Conservation (phyloP, 1,140 invertebrate species). For the Bilobella aurantiaca region DNA sequence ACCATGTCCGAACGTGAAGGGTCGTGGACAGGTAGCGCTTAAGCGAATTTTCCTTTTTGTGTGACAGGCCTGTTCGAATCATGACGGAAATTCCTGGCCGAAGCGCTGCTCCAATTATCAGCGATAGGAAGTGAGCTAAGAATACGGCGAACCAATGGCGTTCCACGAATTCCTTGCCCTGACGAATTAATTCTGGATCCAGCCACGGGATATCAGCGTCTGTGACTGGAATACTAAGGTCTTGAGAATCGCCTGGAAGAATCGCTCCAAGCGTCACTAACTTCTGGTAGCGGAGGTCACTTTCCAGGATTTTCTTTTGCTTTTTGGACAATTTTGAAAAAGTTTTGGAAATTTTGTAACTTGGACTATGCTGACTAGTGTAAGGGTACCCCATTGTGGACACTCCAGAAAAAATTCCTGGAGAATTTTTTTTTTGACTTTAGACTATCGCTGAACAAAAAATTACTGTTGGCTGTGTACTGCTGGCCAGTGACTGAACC, state of each 20-base stretch:
- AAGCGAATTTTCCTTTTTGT: conserved; percentile 13
- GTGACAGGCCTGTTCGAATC: conserved; percentile 19
- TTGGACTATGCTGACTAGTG: too few relatives aligned
- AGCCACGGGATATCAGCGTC: conserved; percentile 10
- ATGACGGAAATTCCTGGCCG: conserved; percentile 21
- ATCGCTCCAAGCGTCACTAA: background rate
- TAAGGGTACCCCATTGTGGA: too few relatives aligned
- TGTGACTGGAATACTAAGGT: background rate
- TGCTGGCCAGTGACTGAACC: too few relatives aligned
- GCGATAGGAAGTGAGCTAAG: conserved; percentile 29
- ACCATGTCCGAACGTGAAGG: conserved; percentile 28
- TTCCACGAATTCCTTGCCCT: conserved; percentile 12
- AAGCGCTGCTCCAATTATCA: conserved; percentile 25
- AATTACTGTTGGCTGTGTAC: too few relatives aligned
- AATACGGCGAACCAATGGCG: conserved; percentile 24
- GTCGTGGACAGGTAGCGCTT: conserved; percentile 28
- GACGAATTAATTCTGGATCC: conserved; percentile 7
- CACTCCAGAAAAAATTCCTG: too few relatives aligned
- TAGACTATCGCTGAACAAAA: too few relatives aligned
- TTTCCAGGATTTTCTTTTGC: too few relatives aligned
- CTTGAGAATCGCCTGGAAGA: background rate
- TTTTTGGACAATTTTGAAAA: too few relatives aligned
- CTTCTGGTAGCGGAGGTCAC: background rate
- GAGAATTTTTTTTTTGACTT: too few relatives aligned
- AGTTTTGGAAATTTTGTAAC: too few relatives aligned